Conservation (phyloP, 2,797 vertebrate species). For the Mormyrops boulengeri region DNA sequence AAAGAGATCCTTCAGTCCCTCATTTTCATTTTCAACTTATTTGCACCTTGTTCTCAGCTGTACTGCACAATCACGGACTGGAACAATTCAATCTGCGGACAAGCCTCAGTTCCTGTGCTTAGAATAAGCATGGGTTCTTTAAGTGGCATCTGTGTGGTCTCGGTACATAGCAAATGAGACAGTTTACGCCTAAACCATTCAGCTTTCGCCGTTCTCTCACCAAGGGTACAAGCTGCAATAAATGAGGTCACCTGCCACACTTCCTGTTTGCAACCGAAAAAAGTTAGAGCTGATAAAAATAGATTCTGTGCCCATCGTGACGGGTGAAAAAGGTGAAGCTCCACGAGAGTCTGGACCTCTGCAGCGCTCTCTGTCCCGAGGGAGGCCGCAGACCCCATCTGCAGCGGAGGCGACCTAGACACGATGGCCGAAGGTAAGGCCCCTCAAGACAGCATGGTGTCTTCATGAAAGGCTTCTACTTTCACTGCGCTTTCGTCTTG, state of each 20-base stretch:
- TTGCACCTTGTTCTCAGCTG: neutral
- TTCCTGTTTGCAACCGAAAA: slow-evolving; percentile 73
- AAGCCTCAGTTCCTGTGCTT: neutral
- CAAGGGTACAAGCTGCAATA: slow-evolving; percentile 36
- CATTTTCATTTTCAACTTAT: neutral
- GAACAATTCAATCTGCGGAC: neutral
- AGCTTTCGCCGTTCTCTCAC: neutral
- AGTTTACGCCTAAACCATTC: neutral
- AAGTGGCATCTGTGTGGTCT: neutral
- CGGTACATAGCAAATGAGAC: neutral
- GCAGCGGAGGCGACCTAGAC: neutral
- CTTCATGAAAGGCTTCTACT: neutral
- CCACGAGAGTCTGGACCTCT: no score
- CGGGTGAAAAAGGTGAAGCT: neutral
- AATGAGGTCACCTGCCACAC: slow-evolving; percentile 52
- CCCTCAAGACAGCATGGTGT: neutral
- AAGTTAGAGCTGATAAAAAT: slow-evolving; percentile 56
- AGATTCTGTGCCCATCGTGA: slow-evolving; percentile 34
- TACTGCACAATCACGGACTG: neutral
- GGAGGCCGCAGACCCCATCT: neutral
- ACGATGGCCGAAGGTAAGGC: neutral
- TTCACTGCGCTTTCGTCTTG: neutral
- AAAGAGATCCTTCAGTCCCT: neutral
- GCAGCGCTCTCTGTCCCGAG: neutral
- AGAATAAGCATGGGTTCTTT: neutral